Conservation (phyloP, 2,113 vertebrate species). For the Nothobranchius kuhntae region DNA sequence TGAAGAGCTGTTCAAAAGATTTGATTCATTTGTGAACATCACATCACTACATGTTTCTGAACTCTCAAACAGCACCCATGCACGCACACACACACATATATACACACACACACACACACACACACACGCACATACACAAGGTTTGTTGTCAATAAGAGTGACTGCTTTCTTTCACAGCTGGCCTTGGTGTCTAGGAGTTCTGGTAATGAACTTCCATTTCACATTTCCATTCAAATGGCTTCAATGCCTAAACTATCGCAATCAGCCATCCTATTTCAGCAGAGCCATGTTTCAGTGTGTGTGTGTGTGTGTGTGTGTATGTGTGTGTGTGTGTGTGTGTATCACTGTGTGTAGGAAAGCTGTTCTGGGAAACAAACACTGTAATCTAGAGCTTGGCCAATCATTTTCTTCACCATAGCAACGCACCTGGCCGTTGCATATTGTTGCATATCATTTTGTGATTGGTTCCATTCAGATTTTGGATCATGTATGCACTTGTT, state of each 20-base stretch:
- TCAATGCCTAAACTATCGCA: conserved; percentile 66
- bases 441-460: conserved; percentile 47
- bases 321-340: conserved; percentile 27
- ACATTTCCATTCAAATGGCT: conserved; percentile 76
- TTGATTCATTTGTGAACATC: too few relatives aligned
- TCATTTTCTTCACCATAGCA: conserved; percentile 70
- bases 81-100: too few relatives aligned
- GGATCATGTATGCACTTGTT: conserved; percentile 16
- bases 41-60: too few relatives aligned
- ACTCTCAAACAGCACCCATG: too few relatives aligned
- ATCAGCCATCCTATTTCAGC: conserved; percentile 70
- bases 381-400: conserved; percentile 57
- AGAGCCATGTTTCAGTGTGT: conserved; percentile 25
- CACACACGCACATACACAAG: conserved; percentile 23
- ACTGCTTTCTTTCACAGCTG: conserved; percentile 62
- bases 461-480: conserved; percentile 7
- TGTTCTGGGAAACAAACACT: conserved; percentile 55
- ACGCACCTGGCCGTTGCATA: conserved; percentile 65
- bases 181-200: conserved; percentile 51
- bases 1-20: too few relatives aligned
- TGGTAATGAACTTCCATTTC: conserved; percentile 64
- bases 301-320: conserved; percentile 3
- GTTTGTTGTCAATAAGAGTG: conserved; percentile 35
- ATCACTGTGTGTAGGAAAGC: conserved; percentile 32
- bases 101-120: background rate